phyloP scores from a whole-genome alignment of 2,113 vertebrate genomes.

The Gila orcuttii region DNA sequence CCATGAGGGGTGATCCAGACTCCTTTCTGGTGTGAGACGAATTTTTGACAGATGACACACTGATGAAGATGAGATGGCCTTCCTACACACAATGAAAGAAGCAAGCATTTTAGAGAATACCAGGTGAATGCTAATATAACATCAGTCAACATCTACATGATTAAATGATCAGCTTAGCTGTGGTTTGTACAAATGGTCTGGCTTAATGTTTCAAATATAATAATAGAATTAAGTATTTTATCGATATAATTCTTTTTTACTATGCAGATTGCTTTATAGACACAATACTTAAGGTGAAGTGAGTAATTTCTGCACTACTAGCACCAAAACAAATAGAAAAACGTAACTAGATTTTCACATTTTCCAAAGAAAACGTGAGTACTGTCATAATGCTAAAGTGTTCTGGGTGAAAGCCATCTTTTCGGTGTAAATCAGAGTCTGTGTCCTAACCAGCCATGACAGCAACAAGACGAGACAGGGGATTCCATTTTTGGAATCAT shows the following conservation, averaged over 20 bases:
- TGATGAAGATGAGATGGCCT: neutral
- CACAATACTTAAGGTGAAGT: neutral
- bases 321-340: neutral
- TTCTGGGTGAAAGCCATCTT: neutral
- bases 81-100: constrained; percentile 31
- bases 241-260: neutral
- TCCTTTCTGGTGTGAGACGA: constrained; percentile 38
- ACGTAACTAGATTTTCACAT: neutral
- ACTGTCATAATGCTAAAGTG: no score
- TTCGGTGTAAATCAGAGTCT: neutral
- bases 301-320: neutral
- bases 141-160: neutral
- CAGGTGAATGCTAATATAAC: neutral
- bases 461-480: neutral
- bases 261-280: neutral
- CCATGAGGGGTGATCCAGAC: neutral
- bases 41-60: constrained; percentile 24
- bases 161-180: neutral
- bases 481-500: neutral
- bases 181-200: neutral
- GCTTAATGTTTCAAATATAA: neutral
- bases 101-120: neutral
- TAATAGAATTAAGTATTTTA: neutral
- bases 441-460: neutral
- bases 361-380: neutral